A percentile compares a stretch with the other conserved stretches of the same genome.
Evolutionary conservation across 2,113 vertebrate species (phyloP).

Genomic region (Ctenodactylus gundi): DNA sequence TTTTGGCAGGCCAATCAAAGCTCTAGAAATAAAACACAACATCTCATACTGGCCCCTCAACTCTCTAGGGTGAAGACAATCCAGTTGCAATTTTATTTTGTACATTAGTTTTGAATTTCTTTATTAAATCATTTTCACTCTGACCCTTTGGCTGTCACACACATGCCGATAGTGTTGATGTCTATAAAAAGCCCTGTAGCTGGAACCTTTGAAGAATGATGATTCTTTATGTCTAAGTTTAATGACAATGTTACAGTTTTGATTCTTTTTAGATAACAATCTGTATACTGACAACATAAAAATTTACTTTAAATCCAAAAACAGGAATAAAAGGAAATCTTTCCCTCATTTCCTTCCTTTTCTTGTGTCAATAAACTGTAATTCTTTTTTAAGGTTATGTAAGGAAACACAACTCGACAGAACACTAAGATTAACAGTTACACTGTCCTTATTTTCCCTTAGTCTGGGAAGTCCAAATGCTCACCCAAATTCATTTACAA

Average conservation of each 20-base stretch:
- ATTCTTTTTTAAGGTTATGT: not conserved
- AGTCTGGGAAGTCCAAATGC: not conserved
- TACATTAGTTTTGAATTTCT: slow-evolving; percentile 80
- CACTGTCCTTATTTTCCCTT: slow-evolving; percentile 13
- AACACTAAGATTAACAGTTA: slow-evolving; percentile 18
- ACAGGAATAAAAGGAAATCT: not conserved
- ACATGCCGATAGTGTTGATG: slow-evolving; percentile 73
- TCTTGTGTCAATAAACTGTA: not conserved
- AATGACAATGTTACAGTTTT: slow-evolving; percentile 48
- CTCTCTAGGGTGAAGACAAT: slow-evolving; percentile 74
- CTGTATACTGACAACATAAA: not conserved
- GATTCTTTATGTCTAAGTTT: slow-evolving; percentile 15
- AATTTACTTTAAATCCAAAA: not conserved
- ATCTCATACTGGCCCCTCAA: slow-evolving; percentile 60
- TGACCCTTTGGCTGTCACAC: not conserved
- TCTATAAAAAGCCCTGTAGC: slow-evolving; percentile 56
- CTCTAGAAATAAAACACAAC: slow-evolving; percentile 75
- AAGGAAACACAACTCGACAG: not conserved
- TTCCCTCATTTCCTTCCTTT: not conserved
- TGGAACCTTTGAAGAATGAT: slow-evolving; percentile 42
- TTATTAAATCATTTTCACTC: slow-evolving; percentile 77
- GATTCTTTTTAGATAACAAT: not conserved
- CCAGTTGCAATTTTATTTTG: slow-evolving; percentile 75
- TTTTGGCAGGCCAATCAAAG: slow-evolving; percentile 82
- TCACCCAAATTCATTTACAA: slow-evolving; percentile 6